Evolutionary conservation across 2,797 vertebrate species (phyloP).

Genomic region (Gallinago stenura): DNA sequence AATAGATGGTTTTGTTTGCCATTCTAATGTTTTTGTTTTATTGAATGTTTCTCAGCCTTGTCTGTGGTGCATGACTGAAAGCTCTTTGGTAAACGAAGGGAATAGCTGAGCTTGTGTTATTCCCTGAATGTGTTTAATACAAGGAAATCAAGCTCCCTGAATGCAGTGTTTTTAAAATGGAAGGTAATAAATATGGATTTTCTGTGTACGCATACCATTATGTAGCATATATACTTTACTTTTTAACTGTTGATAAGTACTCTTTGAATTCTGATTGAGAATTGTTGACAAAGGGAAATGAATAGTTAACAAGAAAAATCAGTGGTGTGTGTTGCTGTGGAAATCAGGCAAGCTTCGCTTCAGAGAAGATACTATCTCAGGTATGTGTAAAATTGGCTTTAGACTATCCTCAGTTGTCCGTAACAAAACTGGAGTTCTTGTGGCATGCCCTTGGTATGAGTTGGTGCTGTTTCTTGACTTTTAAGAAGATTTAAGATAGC

Average conservation of each 20-base stretch:
- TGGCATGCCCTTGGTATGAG: not conserved
- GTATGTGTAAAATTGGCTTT: not conserved
- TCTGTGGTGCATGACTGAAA: slow-evolving; percentile 34
- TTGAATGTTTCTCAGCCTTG: slow-evolving; percentile 20
- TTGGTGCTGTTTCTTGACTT: not conserved
- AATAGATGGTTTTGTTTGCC: slow-evolving; percentile 30
- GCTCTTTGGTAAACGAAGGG: not conserved
- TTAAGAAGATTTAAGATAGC: not conserved
- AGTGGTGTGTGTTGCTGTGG: not conserved
- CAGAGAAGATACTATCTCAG: not conserved
- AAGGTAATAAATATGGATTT: not conserved
- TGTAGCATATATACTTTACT: not conserved
- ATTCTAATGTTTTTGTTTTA: slow-evolving; percentile 8
- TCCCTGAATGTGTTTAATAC: not conserved
- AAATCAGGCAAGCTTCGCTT: not conserved
- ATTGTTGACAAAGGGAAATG: not conserved
- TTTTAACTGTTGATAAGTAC: not conserved
- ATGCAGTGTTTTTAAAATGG: not conserved
- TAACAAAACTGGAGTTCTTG: not conserved
- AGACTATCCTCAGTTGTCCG: not conserved
- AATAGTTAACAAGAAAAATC: not conserved
- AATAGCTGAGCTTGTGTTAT: slow-evolving; percentile 1
- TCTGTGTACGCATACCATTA: not conserved
- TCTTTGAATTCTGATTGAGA: not conserved
- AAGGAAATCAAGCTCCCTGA: slow-evolving; percentile 21